Percentiles rank a stretch among this genome's conserved stretches.
Conservation (phyloP, 2,797 vertebrate species). For the Ptychobarbus kaznakovi region DNA sequence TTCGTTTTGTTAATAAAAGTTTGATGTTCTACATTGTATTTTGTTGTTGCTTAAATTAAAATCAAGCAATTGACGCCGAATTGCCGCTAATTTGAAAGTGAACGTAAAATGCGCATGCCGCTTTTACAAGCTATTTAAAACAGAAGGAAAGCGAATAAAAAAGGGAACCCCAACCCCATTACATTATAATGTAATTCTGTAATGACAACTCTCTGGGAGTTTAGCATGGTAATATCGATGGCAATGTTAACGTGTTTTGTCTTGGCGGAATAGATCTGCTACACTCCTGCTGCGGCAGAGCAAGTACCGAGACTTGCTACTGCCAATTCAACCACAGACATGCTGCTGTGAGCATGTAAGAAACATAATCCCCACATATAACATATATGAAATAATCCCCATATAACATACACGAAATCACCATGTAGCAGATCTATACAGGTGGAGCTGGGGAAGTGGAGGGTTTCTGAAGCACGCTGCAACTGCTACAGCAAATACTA, state of each 20-base stretch:
- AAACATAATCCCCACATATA: not conserved
- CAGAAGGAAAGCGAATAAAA: no score
- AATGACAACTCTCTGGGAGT: not conserved
- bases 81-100: no score
- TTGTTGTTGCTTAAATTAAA: no score
- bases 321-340: not conserved
- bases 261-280: not conserved
- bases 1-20: no score
- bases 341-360: slow-evolving; percentile 1
- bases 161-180: no score
- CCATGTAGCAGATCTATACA: not conserved
- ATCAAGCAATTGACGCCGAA: no score
- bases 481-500: not conserved
- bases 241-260: not conserved
- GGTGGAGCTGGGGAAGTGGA: slow-evolving; percentile 3
- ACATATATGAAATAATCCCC: not conserved
- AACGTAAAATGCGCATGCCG: no score
- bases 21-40: no score
- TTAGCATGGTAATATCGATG: not conserved
- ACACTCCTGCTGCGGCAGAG: not conserved
- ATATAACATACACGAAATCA: not conserved
- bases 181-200: not conserved
- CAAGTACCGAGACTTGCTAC: not conserved
- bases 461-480: not conserved
- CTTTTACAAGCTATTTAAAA: no score